phyloP scores from a whole-genome alignment of 2,113 vertebrate genomes.

The Gymnarchus niloticus region DNA sequence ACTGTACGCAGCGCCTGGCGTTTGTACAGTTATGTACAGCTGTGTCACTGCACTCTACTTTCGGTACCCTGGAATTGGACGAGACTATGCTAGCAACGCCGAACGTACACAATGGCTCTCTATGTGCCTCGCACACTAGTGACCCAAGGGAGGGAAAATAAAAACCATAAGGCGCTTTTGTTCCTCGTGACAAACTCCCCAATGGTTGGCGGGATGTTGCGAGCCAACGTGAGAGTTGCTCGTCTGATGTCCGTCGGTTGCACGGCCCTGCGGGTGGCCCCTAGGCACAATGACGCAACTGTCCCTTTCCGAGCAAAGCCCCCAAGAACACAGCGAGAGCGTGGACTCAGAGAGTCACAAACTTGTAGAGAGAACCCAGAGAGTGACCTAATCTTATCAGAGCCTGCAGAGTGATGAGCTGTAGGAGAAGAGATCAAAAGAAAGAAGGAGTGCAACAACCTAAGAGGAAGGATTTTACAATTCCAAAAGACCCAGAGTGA shows the following conservation, averaged over 20 bases:
- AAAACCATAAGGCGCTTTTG: slow-evolving; percentile 56
- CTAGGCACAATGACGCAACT: slow-evolving; percentile 57
- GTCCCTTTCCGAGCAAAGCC: slow-evolving; percentile 33
- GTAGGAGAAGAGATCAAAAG: neutral
- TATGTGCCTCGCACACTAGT: slow-evolving; percentile 49
- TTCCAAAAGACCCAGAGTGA: neutral
- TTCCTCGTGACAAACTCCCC: slow-evolving; percentile 51
- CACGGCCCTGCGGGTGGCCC: slow-evolving; percentile 39
- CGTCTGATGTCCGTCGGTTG: slow-evolving; percentile 46
- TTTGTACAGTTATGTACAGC: slow-evolving; percentile 25
- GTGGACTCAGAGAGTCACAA: neutral
- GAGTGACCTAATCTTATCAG: neutral
- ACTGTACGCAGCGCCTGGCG: neutral
- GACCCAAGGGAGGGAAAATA: slow-evolving; percentile 36
- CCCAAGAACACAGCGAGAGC: neutral
- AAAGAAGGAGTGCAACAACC: neutral
- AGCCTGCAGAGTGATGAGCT: neutral
- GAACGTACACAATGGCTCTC: slow-evolving; percentile 43
- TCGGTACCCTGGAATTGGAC: slow-evolving; percentile 50
- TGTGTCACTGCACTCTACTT: slow-evolving; percentile 45
- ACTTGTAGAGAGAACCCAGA: neutral
- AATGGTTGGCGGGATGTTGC: slow-evolving; percentile 45
- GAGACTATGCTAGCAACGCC: slow-evolving; percentile 52
- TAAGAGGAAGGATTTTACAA: neutral
- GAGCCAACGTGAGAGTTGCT: slow-evolving; percentile 50